Evolutionary conservation across 2,797 vertebrate species (phyloP), one percentile per base, ranked within the genome.

Genomic region (Anolis apletophallus): DNA sequence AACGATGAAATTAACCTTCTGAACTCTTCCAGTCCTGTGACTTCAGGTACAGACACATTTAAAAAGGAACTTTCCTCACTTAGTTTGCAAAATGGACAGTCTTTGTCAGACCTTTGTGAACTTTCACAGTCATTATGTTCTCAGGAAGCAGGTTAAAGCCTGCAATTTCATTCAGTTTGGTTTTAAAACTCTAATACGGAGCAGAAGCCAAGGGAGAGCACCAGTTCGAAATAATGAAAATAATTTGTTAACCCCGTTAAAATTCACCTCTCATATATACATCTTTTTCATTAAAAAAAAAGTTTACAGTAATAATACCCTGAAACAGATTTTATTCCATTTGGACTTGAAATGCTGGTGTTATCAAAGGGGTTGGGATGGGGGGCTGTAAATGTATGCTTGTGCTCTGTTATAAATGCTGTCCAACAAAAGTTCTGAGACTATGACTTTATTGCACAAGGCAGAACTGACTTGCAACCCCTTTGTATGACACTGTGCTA

Each of bases 171-270:
- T 79, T 79, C 55, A 64, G 26, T 64, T 64, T 64, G 12, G 26
- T 79, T 79, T 79, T 40, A 57, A 79, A 61, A 79, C 59, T 23
- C 77, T n/a, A 36, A 61, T 79, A 6, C 14, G 55, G 32, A 61
- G 77, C 55, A 79, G 32, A 61, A 61, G 36, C 57, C 77, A 79
- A 59, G 59, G 55, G 76, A 12, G 23, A 79, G 59, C 0, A 1
- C 77, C 34, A 34, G 40, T 79, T 79, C 57, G 40, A 79, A 79
- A 79, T 61, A 79, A 61, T 26, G 59, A 36, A 79, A n/a, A 26
- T 61, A 40, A 57, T 64, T 64, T 64, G 61, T 59, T 79, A 64
- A 64, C 61, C 61, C 26, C 29, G 29, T 29, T 3, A 64, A 64
- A 40, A 79, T 64, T 26, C 13, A 59, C 34, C 26, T 79, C 77